A percentile compares a stretch with the other conserved stretches of the same genome.
Evolutionary conservation across 2,113 vertebrate species (phyloP).

Genomic region (Nerophis lumbriciformis): DNA sequence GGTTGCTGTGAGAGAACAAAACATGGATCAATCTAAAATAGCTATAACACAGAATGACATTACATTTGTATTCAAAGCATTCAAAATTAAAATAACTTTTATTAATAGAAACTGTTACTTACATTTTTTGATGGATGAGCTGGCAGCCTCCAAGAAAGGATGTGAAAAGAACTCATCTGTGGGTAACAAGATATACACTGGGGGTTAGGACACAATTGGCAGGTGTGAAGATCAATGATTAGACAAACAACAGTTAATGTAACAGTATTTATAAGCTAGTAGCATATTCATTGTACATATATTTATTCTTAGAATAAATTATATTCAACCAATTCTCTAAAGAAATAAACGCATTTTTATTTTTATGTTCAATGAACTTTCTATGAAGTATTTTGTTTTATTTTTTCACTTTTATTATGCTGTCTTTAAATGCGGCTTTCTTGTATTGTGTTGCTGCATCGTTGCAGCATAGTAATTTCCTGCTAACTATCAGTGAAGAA

Average conservation of each 20-base stretch:
- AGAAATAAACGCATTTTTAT: no score
- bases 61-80: neutral
- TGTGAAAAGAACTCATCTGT: constrained; percentile 93
- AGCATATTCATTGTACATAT: no score
- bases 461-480: neutral
- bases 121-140: constrained; percentile 93
- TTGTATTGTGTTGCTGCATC: neutral
- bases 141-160: constrained; percentile 86
- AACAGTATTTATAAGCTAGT: neutral
- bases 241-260: neutral
- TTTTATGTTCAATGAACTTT: neutral
- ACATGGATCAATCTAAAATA: no score
- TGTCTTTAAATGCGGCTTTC: neutral
- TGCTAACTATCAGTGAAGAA: neutral
- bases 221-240: neutral
- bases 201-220: neutral
- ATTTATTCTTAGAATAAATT: no score
- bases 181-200: constrained; percentile 1
- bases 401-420: neutral
- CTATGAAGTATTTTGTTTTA: neutral
- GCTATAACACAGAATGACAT: no score
- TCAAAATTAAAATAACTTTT: neutral
- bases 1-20: constrained; percentile 66
- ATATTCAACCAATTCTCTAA: no score
- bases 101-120: constrained; percentile 58